phyloP scores from a whole-genome alignment of 2,888 invertebrate genomes.

The Luperina nickerlii region DNA sequence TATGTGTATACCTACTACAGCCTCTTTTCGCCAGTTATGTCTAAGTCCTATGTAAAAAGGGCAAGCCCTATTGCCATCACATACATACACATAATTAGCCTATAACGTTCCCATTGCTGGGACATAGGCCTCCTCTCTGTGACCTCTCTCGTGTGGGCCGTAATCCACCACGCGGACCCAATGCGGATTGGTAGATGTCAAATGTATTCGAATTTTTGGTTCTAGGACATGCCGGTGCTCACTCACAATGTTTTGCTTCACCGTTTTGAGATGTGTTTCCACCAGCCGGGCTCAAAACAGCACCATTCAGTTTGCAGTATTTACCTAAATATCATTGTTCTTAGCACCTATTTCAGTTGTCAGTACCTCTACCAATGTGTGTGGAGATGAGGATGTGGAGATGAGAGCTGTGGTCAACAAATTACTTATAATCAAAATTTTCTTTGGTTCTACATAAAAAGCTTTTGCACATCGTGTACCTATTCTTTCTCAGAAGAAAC shows the following conservation, averaged over 20 bases:
- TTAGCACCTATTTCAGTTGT: not conserved
- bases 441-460: not conserved
- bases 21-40: too few relatives aligned
- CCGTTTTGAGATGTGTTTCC: not conserved
- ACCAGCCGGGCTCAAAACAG: not conserved
- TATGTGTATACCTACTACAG: not conserved
- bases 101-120: not conserved
- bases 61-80: not conserved
- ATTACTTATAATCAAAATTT: constrained; percentile 3
- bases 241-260: not conserved
- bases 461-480: not conserved
- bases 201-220: not conserved
- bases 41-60: not conserved
- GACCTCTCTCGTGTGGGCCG: not conserved
- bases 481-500: not conserved
- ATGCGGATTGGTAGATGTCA: not conserved
- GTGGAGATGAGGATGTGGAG: too few relatives aligned
- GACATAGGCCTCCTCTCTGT: not conserved
- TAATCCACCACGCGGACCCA: too few relatives aligned
- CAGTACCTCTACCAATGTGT: not conserved
- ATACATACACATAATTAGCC: not conserved
- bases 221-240: not conserved
- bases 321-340: not conserved
- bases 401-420: constrained; percentile 4
- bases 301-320: not conserved